These are phyloP conservation scores for Empidonax traillii DNA, from an alignment of 2,113 vertebrate genomes.

Conservation along the genomic window DNA sequence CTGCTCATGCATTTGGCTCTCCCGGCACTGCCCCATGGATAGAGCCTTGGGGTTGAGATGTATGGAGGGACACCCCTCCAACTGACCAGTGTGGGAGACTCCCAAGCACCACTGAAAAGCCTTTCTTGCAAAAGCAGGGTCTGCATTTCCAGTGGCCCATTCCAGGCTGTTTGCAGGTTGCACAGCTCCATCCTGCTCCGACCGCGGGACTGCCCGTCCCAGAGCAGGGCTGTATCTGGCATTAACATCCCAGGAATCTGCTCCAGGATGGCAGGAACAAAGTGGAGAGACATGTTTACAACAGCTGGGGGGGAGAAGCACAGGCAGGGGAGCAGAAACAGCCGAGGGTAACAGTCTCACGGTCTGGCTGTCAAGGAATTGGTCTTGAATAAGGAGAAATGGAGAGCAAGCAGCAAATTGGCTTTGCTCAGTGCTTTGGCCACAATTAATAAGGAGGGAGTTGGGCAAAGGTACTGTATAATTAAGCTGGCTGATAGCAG, in stretches of 20 bases:
- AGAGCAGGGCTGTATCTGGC: not conserved
- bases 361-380: not conserved
- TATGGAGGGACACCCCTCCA: fast-evolving
- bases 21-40: fast-evolving
- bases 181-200: not conserved
- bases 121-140: not conserved
- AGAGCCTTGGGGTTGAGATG: fast-evolving
- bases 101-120: not conserved
- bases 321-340: not conserved
- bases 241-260: not conserved
- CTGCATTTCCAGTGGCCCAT: not conserved
- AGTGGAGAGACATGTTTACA: not conserved
- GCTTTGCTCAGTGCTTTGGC: not conserved
- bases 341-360: not conserved
- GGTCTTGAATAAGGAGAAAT: not conserved
- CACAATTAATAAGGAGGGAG: not conserved
- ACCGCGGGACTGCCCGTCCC: fast-evolving
- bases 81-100: fast-evolving
- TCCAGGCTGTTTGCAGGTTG: not conserved
- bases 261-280: not conserved
- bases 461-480: not conserved
- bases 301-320: not conserved
- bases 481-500: constrained; percentile 6
- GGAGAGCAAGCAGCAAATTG: not conserved
- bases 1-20: not conserved